These are phyloP conservation scores for Rhagonycha fulva DNA, from an alignment of 2,888 invertebrate species.

Conservation along the genomic window DNA sequence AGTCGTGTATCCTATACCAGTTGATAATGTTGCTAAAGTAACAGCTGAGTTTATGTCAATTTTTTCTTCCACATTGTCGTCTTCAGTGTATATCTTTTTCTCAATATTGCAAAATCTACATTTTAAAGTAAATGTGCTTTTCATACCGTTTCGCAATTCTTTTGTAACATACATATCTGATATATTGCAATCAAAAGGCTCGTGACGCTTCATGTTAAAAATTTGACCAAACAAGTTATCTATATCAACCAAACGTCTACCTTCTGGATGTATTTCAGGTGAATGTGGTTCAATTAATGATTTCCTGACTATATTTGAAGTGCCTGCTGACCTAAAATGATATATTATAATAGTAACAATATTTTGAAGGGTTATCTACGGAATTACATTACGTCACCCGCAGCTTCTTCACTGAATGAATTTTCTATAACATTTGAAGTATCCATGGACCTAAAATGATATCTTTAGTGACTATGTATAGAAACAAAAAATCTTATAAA, in stretches of 20 bases:
- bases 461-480: no score
- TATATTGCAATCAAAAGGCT: not conserved
- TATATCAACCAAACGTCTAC: not conserved
- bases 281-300: no score
- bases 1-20: not conserved
- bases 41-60: not conserved
- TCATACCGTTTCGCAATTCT: not conserved
- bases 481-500: no score
- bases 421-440: no score
- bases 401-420: no score
- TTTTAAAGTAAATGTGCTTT: not conserved
- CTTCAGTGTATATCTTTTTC: not conserved
- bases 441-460: no score
- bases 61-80: not conserved
- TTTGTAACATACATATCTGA: not conserved
- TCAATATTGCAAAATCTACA: not conserved
- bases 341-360: no score
- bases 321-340: not conserved
- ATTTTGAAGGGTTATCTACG: no score
- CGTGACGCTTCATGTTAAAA: not conserved
- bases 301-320: no score
- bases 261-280: not conserved
- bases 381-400: no score
- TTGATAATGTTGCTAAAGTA: not conserved
- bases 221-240: not conserved